A percentile compares a stretch with the other conserved stretches of the same genome.
Conservation (phyloP, 2,888 invertebrate species). For the Drosophila nr. perissopoda region DNA sequence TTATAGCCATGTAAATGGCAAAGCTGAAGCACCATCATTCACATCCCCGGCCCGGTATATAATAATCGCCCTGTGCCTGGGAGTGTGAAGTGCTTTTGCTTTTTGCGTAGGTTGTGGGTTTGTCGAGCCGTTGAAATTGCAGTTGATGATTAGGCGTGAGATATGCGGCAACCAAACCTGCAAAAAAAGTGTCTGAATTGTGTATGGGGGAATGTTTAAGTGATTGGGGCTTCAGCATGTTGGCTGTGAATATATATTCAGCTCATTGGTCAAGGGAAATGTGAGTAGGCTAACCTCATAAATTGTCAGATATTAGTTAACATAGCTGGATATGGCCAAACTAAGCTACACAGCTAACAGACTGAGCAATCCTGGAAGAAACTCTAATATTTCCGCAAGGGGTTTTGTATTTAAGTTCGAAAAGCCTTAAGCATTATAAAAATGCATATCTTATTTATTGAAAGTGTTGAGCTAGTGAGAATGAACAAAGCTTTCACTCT, state of each 20-base stretch:
- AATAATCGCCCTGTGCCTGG: conserved; percentile 50
- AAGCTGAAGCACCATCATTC: conserved; percentile 26
- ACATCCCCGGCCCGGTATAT: conserved; percentile 25
- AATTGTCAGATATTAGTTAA: neutral
- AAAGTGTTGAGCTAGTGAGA: neutral
- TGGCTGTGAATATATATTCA: neutral
- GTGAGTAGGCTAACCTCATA: neutral
- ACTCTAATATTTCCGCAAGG: neutral
- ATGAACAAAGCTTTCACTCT: neutral
- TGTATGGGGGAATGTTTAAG: conserved; percentile 6
- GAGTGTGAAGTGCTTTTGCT: conserved; percentile 47
- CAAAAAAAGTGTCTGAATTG: conserved; percentile 10
- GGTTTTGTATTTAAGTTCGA: neutral
- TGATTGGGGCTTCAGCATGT: neutral
- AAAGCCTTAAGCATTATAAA: neutral
- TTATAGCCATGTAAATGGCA: conserved; percentile 72
- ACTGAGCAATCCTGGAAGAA: no score
- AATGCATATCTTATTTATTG: neutral
- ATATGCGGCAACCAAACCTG: conserved; percentile 35
- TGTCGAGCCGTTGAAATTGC: conserved; percentile 46
- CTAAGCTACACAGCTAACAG: neutral
- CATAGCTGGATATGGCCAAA: neutral
- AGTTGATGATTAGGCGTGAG: conserved; percentile 64
- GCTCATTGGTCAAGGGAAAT: conserved; percentile 17
- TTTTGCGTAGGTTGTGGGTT: conserved; percentile 31